Percentiles rank a stretch among this genome's conserved stretches.
Conservation (phyloP, 2,113 vertebrate species). For the Thamnaconus septentrionalis region DNA sequence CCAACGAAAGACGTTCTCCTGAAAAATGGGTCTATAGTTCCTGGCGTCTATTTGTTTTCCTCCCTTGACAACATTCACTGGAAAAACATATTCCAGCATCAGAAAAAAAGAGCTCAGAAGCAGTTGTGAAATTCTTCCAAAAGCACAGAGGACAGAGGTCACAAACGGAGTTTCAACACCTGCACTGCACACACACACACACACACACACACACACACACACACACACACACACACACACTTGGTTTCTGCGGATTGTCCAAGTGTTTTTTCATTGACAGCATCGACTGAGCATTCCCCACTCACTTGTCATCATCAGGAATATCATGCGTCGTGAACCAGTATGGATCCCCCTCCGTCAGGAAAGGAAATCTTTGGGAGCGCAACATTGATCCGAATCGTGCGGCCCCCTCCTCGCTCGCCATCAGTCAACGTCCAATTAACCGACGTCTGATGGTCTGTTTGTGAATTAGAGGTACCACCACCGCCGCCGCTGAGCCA, state of each 20-base stretch:
- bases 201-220: constrained; percentile 1
- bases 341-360: constrained; percentile 58
- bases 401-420: constrained; percentile 36
- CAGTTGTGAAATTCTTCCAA: too few species aligned
- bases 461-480: too few species aligned
- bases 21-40: constrained; percentile 15
- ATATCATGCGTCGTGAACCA: constrained; percentile 65
- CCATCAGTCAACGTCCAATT: constrained; percentile 69
- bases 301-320: constrained; percentile 70
- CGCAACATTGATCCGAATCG: constrained; percentile 58
- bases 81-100: not conserved
- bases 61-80: constrained; percentile 13
- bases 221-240: constrained; percentile 11
- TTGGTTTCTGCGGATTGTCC: constrained; percentile 34
- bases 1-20: too few species aligned
- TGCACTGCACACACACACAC: constrained; percentile 12
- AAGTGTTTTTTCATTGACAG: constrained; percentile 62
- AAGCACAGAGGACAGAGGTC: not conserved
- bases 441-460: constrained; percentile 37
- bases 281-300: constrained; percentile 48
- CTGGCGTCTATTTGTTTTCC: constrained; percentile 36
- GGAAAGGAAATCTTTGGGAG: constrained; percentile 70
- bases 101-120: too few species aligned
- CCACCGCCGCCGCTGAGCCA: too few species aligned
- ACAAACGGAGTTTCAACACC: constrained; percentile 21